Conservation (phyloP, 2,113 vertebrate genomes). For the Irena cyanogastra region DNA sequence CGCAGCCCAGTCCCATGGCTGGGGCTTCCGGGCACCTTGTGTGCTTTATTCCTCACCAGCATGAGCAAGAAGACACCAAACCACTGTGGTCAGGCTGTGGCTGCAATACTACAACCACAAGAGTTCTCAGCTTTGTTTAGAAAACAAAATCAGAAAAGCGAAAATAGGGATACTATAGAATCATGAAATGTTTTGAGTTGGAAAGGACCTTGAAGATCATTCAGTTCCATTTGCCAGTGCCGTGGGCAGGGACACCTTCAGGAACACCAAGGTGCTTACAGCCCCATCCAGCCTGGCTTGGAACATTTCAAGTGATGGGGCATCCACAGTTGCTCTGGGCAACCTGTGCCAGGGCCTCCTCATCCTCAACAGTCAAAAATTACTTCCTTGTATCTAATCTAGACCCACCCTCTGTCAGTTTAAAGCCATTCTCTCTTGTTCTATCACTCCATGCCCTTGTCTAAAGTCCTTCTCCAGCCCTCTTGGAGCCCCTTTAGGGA, state of each 20-base stretch:
- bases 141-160: neutral
- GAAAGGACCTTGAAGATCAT: neutral
- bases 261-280: neutral
- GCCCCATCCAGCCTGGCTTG: neutral
- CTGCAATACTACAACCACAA: neutral
- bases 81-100: neutral
- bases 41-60: neutral
- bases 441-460: neutral
- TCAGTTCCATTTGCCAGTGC: fast-evolving
- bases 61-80: neutral
- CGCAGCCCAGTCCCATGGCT: neutral
- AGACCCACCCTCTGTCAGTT: neutral
- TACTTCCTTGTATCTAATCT: neutral
- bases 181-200: neutral
- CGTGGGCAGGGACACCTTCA: fast-evolving
- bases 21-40: neutral
- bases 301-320: neutral
- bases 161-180: neutral
- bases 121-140: neutral
- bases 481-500: neutral
- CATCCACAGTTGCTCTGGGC: neutral
- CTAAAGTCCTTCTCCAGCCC: neutral
- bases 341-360: neutral
- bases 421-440: neutral
- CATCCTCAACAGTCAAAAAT: neutral